A percentile compares a stretch with the other conserved stretches of the same genome.
Evolutionary conservation across 2,888 invertebrate genomes (phyloP).

Genomic region (Dichetophora obliterata): DNA sequence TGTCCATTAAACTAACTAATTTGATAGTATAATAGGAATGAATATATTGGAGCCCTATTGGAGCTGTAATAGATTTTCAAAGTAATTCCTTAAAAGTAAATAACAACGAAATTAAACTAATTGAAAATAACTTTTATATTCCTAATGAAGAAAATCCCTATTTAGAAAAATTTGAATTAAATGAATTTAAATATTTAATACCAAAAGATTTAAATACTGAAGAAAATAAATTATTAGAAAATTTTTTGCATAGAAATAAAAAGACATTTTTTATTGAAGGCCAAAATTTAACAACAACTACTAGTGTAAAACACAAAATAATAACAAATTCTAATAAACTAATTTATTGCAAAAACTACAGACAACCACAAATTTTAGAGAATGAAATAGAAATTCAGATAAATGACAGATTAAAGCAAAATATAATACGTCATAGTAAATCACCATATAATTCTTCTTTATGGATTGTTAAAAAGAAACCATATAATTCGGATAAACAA

Average conservation of each 20-base stretch:
- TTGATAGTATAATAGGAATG: no score
- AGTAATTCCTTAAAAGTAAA: no score
- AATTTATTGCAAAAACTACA: slow-evolving; percentile 16
- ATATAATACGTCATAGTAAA: slow-evolving; percentile 28
- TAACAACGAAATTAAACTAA: no score
- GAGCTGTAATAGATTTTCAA: no score
- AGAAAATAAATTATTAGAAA: background rate
- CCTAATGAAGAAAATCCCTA: no score
- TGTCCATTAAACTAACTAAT: no score
- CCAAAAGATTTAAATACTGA: background rate
- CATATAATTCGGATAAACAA: no score
- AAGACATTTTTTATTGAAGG: slow-evolving; percentile 24
- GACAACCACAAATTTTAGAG: slow-evolving; percentile 33
- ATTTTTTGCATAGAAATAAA: background rate
- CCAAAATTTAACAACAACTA: background rate
- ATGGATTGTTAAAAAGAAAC: background rate
- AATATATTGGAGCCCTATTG: no score
- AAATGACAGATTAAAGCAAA: slow-evolving; percentile 34
- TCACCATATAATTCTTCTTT: slow-evolving; percentile 35
- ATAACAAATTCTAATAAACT: slow-evolving; percentile 15
- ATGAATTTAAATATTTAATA: background rate
- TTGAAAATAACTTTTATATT: no score
- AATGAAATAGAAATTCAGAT: slow-evolving; percentile 30
- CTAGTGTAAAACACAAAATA: slow-evolving; percentile 11
- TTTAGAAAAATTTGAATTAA: no score